A percentile compares a stretch with the other conserved stretches of the same genome.
phyloP scores from a whole-genome alignment of 2,888 invertebrate species.

The Pegoplata infirma region DNA sequence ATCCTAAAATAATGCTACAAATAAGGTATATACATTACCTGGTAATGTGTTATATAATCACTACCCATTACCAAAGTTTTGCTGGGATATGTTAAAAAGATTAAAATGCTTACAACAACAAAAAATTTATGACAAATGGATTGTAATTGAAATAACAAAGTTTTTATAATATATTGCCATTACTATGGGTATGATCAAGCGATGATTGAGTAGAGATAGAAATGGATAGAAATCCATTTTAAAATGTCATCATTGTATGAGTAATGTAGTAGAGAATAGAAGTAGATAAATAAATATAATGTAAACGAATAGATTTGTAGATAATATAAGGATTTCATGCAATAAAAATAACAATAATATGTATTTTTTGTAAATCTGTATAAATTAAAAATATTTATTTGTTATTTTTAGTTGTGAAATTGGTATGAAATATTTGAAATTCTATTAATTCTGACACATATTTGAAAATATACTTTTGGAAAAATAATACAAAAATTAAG shows the following conservation, averaged over 20 bases:
- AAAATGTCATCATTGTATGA: conserved; percentile 4
- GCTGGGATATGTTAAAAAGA: too few species aligned
- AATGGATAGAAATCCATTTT: conserved; percentile 1
- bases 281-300: background rate
- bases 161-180: background rate
- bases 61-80: too few species aligned
- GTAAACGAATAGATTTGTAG: background rate
- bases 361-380: background rate
- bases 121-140: background rate
- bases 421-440: background rate
- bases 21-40: too few species aligned
- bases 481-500: too few species aligned
- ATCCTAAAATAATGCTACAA: too few species aligned
- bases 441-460: background rate
- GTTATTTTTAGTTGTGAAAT: background rate
- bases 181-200: background rate
- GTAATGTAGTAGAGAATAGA: background rate
- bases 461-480: too few species aligned
- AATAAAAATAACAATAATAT: background rate
- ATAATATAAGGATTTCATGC: background rate
- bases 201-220: conserved; percentile 6
- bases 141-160: background rate
- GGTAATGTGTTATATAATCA: too few species aligned
- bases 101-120: conserved; percentile 14
- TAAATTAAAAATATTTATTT: background rate